Evolutionary conservation across 2,888 invertebrate species (phyloP).

Genomic region (Apodemia zela): DNA sequence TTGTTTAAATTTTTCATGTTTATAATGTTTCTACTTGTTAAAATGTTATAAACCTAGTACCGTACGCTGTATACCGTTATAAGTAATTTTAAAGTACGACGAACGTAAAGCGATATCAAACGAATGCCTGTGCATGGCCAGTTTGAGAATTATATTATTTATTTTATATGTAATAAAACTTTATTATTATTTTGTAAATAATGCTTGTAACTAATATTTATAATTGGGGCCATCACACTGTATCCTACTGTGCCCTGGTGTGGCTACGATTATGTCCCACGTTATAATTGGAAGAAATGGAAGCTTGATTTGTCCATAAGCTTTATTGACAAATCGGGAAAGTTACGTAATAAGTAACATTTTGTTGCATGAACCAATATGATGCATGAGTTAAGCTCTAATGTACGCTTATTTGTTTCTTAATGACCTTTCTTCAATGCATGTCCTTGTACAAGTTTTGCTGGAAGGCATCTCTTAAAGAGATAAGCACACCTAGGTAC

Average conservation of each 20-base stretch:
- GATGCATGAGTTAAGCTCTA: too few relatives aligned
- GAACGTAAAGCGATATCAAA: constrained; percentile 7
- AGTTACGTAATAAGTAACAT: too few relatives aligned
- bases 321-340: too few relatives aligned
- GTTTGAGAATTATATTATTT: not conserved
- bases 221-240: not conserved
- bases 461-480: too few relatives aligned
- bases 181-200: not conserved
- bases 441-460: too few relatives aligned
- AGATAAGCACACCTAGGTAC: too few relatives aligned
- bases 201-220: not conserved
- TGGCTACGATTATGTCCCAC: not conserved
- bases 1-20: not conserved
- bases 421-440: too few relatives aligned
- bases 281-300: not conserved
- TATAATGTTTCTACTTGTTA: not conserved
- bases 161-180: not conserved
- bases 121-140: not conserved
- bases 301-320: not conserved
- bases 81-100: constrained; percentile 7
- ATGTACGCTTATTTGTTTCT: too few relatives aligned
- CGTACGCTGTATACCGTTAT: constrained; percentile 1
- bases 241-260: too few relatives aligned
- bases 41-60: constrained; percentile 1
- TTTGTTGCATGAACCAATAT: too few relatives aligned